Conservation (phyloP, 2,113 vertebrate species). For the Notiomystis cincta region DNA sequence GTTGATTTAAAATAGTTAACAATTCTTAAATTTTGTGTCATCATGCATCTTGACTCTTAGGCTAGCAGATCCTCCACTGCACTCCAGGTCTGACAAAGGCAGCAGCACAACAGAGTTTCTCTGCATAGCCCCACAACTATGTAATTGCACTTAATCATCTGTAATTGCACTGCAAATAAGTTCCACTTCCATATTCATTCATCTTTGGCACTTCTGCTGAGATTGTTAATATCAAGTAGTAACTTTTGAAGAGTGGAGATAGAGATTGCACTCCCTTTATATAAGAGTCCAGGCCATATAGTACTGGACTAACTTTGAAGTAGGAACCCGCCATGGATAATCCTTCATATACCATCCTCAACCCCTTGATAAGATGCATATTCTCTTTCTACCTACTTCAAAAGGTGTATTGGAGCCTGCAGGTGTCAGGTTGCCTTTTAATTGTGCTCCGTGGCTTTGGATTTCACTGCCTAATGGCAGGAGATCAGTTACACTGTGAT, state of each 20-base stretch:
- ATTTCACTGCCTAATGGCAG: conserved; percentile 44
- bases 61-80: background rate
- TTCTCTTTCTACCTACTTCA: background rate
- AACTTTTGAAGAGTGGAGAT: background rate
- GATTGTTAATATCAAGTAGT: background rate
- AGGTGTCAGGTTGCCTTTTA: conserved; percentile 47
- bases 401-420: background rate
- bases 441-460: conserved; percentile 17
- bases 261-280: background rate
- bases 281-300: background rate
- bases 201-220: background rate
- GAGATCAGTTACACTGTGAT: conserved; percentile 47
- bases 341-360: background rate
- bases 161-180: background rate
- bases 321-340: background rate
- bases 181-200: background rate
- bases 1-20: background rate
- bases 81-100: background rate
- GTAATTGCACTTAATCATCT: background rate
- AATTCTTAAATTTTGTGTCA: background rate
- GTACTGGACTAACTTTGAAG: background rate
- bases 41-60: background rate
- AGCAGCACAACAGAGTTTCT: background rate
- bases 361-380: background rate
- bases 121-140: background rate